Evolutionary conservation across 2,888 invertebrate species (phyloP), one percentile per base, ranked within the genome.

Genomic region (Ecdyonurus torrentis): DNA sequence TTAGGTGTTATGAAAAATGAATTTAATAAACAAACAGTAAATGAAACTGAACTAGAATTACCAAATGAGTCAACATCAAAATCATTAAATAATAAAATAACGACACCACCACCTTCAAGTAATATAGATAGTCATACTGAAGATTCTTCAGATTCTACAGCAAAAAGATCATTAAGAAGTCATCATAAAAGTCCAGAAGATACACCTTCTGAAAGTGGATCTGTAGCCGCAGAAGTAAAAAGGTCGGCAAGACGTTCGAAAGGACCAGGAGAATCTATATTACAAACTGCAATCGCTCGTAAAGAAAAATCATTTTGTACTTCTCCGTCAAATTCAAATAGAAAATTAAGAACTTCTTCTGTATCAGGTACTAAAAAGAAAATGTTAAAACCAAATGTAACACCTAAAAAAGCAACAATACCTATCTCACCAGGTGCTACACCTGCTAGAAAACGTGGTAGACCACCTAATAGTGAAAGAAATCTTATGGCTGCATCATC

Each of bases 221-320:
- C 60, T 25, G 53, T 24, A 24, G 52, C 50, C n/a, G 37, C 58
- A 10, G 74, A 78, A 15, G 75, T 81, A 1, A 87, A 86, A 72
- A 78, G 86, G 22, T 83, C 83, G 1, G 81, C 83, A 0, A 78
- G 84, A 61, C 76, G 82, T 59, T 83, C 82, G 67, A 84, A 83
- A 70, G 84, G 75, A 58, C 74, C 74, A 19, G 68, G 71, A 52
- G 81, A 83, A 66, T 84, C 85, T 60, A 80, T 86, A 25, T 72
- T 87, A 23, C 84, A 86, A 66, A 83, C 81, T 72, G 86, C 86
- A 10, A 86, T 86, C 69, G 85, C 85, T 1, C 77, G 85, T 18
- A 87, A 87, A 71, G 85, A 86, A 71, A 86, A 86, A 68, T 82
- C 83, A 0, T 85, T 83, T 68, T 82, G 82, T 61, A 66, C 68